Conservation (phyloP, 2,113 vertebrate species). For the Conger conger region DNA sequence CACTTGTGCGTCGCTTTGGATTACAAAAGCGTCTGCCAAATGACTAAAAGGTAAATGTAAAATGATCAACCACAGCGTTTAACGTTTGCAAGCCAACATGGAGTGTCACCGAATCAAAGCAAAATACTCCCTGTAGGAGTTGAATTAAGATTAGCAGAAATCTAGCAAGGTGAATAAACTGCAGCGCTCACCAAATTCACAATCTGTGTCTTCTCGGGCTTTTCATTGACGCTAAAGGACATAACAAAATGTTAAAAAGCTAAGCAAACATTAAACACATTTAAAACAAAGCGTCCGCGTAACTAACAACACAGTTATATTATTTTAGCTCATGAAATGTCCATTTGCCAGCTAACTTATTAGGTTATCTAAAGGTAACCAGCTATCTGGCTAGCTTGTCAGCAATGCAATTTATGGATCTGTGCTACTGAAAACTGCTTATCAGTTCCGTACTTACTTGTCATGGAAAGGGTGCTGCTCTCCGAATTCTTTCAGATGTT, state of each 20-base stretch:
- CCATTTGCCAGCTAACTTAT: too few species aligned
- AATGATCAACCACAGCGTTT: too few species aligned
- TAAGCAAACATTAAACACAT: neutral
- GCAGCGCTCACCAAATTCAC: conserved; percentile 79
- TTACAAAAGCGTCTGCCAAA: too few species aligned
- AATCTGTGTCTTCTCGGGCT: conserved; percentile 72
- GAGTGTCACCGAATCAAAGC: too few species aligned
- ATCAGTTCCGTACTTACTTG: conserved; percentile 59
- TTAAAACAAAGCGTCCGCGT: neutral
- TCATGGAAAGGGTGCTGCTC: conserved; percentile 91
- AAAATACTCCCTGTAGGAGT: too few species aligned
- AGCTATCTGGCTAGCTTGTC: too few species aligned
- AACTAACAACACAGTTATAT: neutral
- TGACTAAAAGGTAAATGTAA: too few species aligned
- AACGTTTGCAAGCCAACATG: too few species aligned
- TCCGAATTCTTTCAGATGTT: conserved; percentile 87
- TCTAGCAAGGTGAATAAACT: too few species aligned
- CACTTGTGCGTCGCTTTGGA: too few species aligned
- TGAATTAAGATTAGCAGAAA: neutral
- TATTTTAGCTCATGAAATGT: neutral
- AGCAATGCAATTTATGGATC: neutral
- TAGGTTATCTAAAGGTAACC: too few species aligned
- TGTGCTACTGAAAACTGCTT: neutral
- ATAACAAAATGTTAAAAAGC: conserved; percentile 34
- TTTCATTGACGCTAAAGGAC: conserved; percentile 72